phyloP scores from a whole-genome alignment of 2,888 invertebrate species.

The Cinara cedri region DNA sequence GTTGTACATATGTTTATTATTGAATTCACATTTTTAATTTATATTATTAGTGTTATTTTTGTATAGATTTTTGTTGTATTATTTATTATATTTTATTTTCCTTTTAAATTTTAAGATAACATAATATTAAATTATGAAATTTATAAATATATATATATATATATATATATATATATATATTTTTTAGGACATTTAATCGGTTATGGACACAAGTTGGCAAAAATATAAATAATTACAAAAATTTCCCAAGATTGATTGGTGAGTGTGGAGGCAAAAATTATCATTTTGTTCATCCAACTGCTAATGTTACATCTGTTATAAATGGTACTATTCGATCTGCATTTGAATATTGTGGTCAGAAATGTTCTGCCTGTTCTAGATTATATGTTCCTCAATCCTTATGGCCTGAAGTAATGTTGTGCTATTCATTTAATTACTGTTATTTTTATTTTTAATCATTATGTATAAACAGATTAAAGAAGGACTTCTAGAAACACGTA shows the following conservation, averaged over 20 bases:
- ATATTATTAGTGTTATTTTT: not conserved
- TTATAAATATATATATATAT: not conserved
- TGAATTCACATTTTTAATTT: not conserved
- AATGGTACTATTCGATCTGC: slow-evolving; percentile 85
- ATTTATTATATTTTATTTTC: too few relatives aligned
- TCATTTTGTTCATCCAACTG: slow-evolving; percentile 93
- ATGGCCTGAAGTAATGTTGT: slow-evolving; percentile 70
- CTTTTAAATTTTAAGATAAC: not conserved
- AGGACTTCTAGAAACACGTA: slow-evolving; percentile 73
- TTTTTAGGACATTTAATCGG: slow-evolving; percentile 81
- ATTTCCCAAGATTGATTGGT: slow-evolving; percentile 91
- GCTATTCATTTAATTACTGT: not conserved
- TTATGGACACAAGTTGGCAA: slow-evolving; percentile 92
- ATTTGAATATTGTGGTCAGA: slow-evolving; percentile 97
- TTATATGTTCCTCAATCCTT: slow-evolving; percentile 92
- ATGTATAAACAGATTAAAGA: slow-evolving; percentile 69
- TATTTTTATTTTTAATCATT: slow-evolving; percentile 17
- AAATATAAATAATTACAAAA: slow-evolving; percentile 81
- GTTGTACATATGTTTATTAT: too few relatives aligned
- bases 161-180: slow-evolving; percentile 25
- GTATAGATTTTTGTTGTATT: not conserved
- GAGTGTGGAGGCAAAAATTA: slow-evolving; percentile 99
- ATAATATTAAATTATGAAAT: not conserved
- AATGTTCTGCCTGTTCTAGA: slow-evolving; percentile 98
- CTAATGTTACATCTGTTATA: slow-evolving; percentile 82